A percentile compares a stretch with the other conserved stretches of the same genome.
Evolutionary conservation across 2,113 vertebrate genomes (phyloP).

Genomic region (Bos javanicus): DNA sequence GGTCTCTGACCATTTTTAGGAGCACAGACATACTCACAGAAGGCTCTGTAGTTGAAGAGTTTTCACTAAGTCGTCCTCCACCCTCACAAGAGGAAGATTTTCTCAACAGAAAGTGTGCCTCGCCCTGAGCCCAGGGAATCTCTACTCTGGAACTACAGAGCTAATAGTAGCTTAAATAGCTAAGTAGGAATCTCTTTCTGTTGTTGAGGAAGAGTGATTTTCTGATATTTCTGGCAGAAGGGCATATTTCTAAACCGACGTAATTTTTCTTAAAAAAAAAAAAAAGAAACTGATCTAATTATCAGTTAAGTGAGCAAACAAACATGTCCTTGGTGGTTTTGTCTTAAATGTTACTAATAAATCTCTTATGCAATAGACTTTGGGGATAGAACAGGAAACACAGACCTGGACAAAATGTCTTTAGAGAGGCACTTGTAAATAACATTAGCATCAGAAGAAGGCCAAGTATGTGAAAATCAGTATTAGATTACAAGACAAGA

Average conservation of each 20-base stretch:
- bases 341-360: background rate
- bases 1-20: background rate
- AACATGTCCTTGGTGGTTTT: background rate
- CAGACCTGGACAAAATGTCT: background rate
- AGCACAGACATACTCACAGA: background rate
- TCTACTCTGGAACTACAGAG: background rate
- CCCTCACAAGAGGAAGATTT: background rate
- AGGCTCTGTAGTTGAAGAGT: background rate
- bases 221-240: background rate
- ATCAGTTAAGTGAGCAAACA: background rate
- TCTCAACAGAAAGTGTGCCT: background rate
- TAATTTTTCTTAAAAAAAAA: background rate
- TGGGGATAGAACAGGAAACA: background rate
- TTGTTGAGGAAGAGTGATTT: background rate
- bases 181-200: background rate
- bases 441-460: background rate
- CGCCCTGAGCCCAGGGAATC: background rate
- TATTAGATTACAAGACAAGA: background rate
- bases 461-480: no score
- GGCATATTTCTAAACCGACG: background rate
- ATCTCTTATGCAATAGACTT: background rate
- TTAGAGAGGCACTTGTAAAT: background rate
- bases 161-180: background rate
- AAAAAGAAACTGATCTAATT: background rate
- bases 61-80: background rate